Evolutionary conservation across 2,888 invertebrate genomes (phyloP), one percentile per base, ranked within the genome.

Genomic region (Chalcosyrphus nemorum): DNA sequence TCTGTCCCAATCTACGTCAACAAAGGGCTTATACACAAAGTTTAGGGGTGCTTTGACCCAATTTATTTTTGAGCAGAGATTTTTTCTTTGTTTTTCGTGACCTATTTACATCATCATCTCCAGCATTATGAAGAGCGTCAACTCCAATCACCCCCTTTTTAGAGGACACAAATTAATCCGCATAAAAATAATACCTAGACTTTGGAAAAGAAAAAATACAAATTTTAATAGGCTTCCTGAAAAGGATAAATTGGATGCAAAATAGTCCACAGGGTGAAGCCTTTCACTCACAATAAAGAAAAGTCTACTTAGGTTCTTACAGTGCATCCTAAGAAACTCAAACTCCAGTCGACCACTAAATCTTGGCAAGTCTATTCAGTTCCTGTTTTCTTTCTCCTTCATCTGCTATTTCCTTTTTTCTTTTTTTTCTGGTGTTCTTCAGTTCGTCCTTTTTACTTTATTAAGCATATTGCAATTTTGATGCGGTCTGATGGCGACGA

Each of bases 391-490:
- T 2, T 65, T 54, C 65, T 35, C 47, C 38, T 24, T 47, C 56
- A 24, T 74, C 56, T 43, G 38, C 27, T 59, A n/a, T 29, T 35
- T 17, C 5, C 45, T n/a, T 4, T 21, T 17, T 45, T 57, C 7
- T 32, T 32, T 29, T 38, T 38, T 50, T 29, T 11, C 32, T 57
- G n/a, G 0, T 5, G 4, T 17, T 17, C 24, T 7, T 11, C 27
- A 19, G 15, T 43, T 38, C 7, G 5, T 61, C 19, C 35, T 50
- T 52, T 27, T 47, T 32, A 56, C 54, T 72, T 47, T 78, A 76
- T 76, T 78, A 71, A 77, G 71, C 78, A 78, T 82, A 77, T 82
- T 82, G 78, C 82, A 82, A 72, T 72, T 72, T 82, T 66, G 72
- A 78, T 82, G 82, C 66, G 78, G 82, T 72, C 82, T 77, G 57